A percentile compares a stretch with the other conserved stretches of the same genome.
These are phyloP conservation scores for Apodemus sylvaticus DNA, from an alignment of 2,113 vertebrate species.

Conservation along the genomic window DNA sequence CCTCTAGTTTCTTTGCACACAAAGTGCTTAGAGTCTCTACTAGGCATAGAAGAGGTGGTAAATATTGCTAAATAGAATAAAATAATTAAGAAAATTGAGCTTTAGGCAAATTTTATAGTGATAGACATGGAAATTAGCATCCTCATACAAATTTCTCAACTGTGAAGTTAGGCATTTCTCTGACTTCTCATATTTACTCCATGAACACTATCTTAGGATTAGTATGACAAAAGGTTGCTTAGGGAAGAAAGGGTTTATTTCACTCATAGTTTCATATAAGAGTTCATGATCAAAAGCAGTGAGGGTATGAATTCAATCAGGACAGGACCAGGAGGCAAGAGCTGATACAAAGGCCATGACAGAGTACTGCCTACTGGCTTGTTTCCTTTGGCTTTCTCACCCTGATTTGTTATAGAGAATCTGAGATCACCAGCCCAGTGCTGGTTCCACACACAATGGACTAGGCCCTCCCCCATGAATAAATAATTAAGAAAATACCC, in stretches of 20 bases:
- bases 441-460: not conserved
- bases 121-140: slow-evolving; percentile 23
- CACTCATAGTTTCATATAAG: not conserved
- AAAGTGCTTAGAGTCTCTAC: not conserved
- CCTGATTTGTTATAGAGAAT: not conserved
- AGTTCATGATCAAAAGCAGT: not conserved
- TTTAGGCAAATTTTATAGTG: slow-evolving; percentile 48
- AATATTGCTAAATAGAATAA: not conserved
- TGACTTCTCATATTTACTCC: slow-evolving; percentile 60
- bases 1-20: not conserved
- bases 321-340: not conserved
- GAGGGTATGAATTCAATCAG: not conserved
- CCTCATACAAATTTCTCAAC: slow-evolving; percentile 46
- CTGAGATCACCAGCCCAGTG: not conserved
- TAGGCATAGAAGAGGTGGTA: not conserved
- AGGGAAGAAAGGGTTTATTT: not conserved
- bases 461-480: not conserved
- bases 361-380: not conserved
- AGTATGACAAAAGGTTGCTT: not conserved
- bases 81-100: slow-evolving; percentile 6
- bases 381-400: not conserved
- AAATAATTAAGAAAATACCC: not conserved
- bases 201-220: slow-evolving; percentile 19
- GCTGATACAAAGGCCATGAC: not conserved
- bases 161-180: slow-evolving; percentile 58